Base-by-base conservation (phyloP, 1,140 invertebrate species). In the Drosophila novamexicana region DNA sequence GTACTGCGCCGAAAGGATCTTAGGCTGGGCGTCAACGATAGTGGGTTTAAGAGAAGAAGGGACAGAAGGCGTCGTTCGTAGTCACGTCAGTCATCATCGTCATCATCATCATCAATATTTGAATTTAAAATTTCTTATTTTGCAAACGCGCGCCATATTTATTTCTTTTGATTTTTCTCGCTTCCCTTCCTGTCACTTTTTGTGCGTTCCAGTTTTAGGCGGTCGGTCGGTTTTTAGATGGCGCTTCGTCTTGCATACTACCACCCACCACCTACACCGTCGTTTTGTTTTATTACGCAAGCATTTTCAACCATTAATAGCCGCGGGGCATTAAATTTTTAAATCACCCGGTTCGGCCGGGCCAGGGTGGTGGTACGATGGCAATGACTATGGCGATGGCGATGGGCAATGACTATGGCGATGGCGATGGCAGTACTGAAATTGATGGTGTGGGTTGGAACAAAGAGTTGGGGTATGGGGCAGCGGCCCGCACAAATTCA, bases 261-360 rank as follows among this genome's bases (percentile, higher is more conserved):
- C 59, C 59, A 49, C 52, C 70, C 75, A 45, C 53, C 56, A 14
- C 59, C 53, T 47, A 57, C 44, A 45, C 68, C 67, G 52, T 37
- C 74, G 77, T 84, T 89, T 81, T 89, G 84, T 89, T 89, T 89
- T 89, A 89, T 89, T 90, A 81, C 81, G 75, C 78, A 78, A 89
- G 81, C 77, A 81, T 90, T 90, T 88, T 84, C 84, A 64, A 79
- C 86, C 84, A 89, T 89, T 89, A 89, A 89, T 89, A 89, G 84
- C 85, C 85, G 71, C 77, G 85, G 74, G 84, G 81, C 81, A 89
- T 89, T 84, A 89, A 73, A 89, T 89, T 89, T 89, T 89, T 89
- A 85, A 90, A 90, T 81, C 85, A 89, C 71, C 79, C 71, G 59
- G 56, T 74, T 65, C 44, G 49, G 59, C 56, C 18, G 40, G 32